These are phyloP conservation scores for Crotalus horridus DNA, from an alignment of 2,113 vertebrate species.

Conservation along the genomic window DNA sequence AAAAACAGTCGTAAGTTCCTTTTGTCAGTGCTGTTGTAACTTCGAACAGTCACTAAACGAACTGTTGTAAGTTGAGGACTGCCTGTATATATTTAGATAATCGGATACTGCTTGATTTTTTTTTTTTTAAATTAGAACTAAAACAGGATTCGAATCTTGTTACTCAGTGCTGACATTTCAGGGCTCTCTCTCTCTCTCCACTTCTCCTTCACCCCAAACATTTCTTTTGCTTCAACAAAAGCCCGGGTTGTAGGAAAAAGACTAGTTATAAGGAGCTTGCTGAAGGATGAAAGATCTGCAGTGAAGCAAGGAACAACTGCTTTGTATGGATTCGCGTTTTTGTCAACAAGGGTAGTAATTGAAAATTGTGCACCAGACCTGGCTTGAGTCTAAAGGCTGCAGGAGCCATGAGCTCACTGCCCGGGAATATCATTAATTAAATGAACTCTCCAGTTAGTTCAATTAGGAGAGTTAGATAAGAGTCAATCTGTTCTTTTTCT, in stretches of 20 bases:
- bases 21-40: too few relatives aligned
- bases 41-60: too few relatives aligned
- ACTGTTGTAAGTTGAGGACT: too few relatives aligned
- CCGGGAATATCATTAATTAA: background rate
- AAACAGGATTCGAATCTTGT: background rate
- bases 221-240: background rate
- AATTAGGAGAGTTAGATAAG: background rate
- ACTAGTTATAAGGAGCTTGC: background rate
- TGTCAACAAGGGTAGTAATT: background rate
- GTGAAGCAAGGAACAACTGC: background rate
- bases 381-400: too few relatives aligned
- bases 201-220: background rate
- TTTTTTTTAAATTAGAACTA: background rate
- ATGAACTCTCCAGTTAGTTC: background rate
- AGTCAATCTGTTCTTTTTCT: too few relatives aligned
- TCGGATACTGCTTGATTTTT: too few relatives aligned
- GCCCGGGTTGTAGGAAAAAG: background rate
- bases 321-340: background rate
- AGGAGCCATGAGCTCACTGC: too few relatives aligned
- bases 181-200: background rate
- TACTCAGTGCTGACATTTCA: too few relatives aligned
- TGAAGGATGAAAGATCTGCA: fast-evolving
- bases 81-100: too few relatives aligned
- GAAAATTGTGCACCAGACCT: background rate
- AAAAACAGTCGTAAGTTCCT: too few relatives aligned